Evolutionary conservation across 2,888 invertebrate genomes (phyloP).

Genomic region (Apotomis betuletana): DNA sequence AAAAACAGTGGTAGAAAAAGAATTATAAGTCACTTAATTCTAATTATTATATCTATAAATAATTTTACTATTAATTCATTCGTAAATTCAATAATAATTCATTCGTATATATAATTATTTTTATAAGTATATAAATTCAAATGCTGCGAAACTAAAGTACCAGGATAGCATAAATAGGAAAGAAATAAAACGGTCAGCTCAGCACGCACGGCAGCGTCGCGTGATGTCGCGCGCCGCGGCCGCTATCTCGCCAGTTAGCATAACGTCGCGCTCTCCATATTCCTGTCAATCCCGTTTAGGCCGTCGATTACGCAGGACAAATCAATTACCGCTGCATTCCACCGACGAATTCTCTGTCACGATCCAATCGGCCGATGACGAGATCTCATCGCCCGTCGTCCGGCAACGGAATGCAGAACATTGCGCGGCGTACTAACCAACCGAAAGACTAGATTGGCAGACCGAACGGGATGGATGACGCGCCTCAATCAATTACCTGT

Average conservation of each 20-base stretch:
- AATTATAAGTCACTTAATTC: too few species aligned
- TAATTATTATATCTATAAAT: too few species aligned
- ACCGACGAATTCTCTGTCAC: constrained; percentile 79
- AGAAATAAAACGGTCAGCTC: not conserved
- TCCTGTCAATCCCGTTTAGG: constrained; percentile 72
- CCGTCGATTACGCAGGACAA: constrained; percentile 80
- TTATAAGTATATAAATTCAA: not conserved
- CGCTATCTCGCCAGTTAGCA: constrained; percentile 47
- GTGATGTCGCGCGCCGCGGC: constrained; percentile 29
- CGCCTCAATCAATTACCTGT: constrained; percentile 72
- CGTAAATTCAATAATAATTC: too few species aligned
- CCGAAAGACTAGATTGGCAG: constrained; percentile 66
- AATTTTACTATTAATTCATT: too few species aligned
- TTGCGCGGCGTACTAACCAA: constrained; percentile 59
- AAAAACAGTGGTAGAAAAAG: too few species aligned
- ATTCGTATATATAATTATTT: too few species aligned
- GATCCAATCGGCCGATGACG: constrained; percentile 75
- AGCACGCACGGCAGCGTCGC: not conserved
- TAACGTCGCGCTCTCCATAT: constrained; percentile 73
- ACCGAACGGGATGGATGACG: constrained; percentile 71
- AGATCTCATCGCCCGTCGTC: constrained; percentile 66
- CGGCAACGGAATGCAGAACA: constrained; percentile 66
- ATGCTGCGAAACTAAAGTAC: not conserved
- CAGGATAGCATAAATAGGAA: not conserved
- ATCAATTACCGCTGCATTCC: constrained; percentile 82